A percentile compares a stretch with the other conserved stretches of the same genome.
phyloP scores from a whole-genome alignment of 1,140 invertebrate genomes.

The Halictus rubicundus region DNA sequence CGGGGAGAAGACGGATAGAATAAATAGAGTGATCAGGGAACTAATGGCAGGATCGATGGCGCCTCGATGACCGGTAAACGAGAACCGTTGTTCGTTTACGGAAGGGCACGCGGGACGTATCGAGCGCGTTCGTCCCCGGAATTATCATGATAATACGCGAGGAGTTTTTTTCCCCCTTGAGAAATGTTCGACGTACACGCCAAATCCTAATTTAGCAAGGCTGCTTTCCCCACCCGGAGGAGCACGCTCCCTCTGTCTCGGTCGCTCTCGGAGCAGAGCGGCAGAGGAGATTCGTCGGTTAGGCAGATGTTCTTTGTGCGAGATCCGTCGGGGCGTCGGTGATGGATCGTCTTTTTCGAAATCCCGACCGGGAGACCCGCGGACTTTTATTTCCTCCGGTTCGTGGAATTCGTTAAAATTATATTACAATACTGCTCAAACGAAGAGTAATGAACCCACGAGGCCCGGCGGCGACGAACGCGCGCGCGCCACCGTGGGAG shows the following conservation, averaged over 20 bases:
- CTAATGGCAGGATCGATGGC: conserved; percentile 5
- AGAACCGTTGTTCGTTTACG: conserved; percentile 8
- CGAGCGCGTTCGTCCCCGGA: conserved; percentile 4
- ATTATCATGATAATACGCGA: conserved; percentile 43
- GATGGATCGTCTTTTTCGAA: conserved; percentile 64
- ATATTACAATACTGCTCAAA: conserved; percentile 64
- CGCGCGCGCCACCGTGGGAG: not conserved
- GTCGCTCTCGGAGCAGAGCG: not conserved
- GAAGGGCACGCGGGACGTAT: not conserved
- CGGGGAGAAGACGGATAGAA: not conserved
- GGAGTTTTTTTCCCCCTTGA: conserved; percentile 27
- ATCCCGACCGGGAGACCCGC: conserved; percentile 40
- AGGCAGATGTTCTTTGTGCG: conserved; percentile 58
- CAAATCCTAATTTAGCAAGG: conserved; percentile 59
- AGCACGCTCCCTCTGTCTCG: not conserved
- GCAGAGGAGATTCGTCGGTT: conserved; percentile 29
- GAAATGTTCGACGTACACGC: conserved; percentile 21
- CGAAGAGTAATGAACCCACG: conserved; percentile 58
- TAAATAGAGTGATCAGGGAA: conserved; percentile 9
- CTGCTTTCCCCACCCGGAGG: not conserved
- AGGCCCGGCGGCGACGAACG: conserved; percentile 22
- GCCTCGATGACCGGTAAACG: not conserved
- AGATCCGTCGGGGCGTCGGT: conserved; percentile 56
- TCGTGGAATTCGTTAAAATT: conserved; percentile 61
- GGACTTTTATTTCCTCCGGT: conserved; percentile 56